Base-by-base conservation (phyloP, 2,113 vertebrate genomes). In the Cyprinus carpio region DNA sequence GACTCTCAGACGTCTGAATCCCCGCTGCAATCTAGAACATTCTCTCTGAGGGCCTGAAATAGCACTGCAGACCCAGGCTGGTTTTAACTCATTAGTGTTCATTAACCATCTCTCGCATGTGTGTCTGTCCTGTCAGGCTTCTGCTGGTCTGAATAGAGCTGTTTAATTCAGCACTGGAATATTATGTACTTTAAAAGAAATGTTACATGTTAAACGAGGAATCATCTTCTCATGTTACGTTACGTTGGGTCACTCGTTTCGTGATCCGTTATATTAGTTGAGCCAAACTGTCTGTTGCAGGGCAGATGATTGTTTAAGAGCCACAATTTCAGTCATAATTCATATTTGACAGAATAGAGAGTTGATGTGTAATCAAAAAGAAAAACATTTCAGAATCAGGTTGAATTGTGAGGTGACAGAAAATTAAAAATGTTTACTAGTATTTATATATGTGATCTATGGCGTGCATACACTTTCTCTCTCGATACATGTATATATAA, bases 71-170 rank as follows among this genome's bases (percentile, higher is more conserved):
- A 82, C 34, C 76, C 25, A 25, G 40, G 3, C 34, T 23, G 58
- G 77, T 18, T 12, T 80, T 43, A 80, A 64, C 77, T 80, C 34
- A 64, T 80, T 64, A 64, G 58, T 62, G 54, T n/a, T 62, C n/a
- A 43, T 62, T 80, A 60, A 62, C 31, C 2, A 80, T 25, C 56
- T 60, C 20, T n/a, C 3, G 0, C 56, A 60, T 3, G 2, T 9
- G 54, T 93, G 62, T 65, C 62, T 65, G 62, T 64, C 25, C 60
- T 6, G 60, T 64, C 60, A 27, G 25, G 60, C 60, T 25, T 13
- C 60, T 64, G 58, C 60, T 0, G 11, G 25, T 16, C 13, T 4
- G 4, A 15, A 51, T 51, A 51, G 4, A 15, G 49, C 49, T 6
- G n/a, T 5, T 64, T 64, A 25, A 27, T 64, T 0, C 12, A 5